phyloP scores from a whole-genome alignment of 2,113 vertebrate genomes.

The Caloenas nicobarica region DNA sequence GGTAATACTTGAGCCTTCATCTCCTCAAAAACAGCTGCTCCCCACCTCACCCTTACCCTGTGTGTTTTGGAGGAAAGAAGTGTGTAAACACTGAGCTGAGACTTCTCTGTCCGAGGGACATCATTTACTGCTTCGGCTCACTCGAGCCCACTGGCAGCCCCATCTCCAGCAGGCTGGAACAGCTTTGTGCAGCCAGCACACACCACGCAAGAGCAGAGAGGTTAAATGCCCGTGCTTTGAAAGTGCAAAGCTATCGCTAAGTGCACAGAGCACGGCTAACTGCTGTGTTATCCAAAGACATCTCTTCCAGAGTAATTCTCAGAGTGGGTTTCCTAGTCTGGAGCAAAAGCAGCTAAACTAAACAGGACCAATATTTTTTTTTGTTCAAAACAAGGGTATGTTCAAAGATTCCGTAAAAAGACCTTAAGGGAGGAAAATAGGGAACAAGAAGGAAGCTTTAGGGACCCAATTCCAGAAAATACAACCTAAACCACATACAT shows the following conservation, averaged over 20 bases:
- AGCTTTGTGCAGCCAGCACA: neutral
- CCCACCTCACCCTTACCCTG: neutral
- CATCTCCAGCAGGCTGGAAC: neutral
- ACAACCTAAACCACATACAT: neutral
- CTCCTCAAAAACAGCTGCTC: neutral
- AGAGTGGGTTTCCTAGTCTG: neutral
- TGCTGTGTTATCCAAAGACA: neutral
- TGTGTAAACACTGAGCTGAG: neutral
- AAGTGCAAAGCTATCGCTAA: neutral
- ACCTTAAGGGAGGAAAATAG: neutral
- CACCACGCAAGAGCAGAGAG: neutral
- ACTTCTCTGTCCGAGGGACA: neutral
- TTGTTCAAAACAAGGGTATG: constrained; percentile 1
- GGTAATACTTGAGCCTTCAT: neutral
- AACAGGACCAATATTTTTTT: neutral
- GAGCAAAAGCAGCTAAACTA: neutral
- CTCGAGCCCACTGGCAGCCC: neutral
- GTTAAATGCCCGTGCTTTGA: neutral
- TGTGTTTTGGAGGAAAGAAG: neutral
- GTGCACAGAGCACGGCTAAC: neutral
- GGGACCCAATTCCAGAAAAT: neutral
- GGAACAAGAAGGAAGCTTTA: neutral
- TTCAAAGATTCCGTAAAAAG: neutral
- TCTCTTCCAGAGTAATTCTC: neutral
- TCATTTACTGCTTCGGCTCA: neutral